Evolutionary conservation across 2,113 vertebrate genomes (phyloP), one percentile per base, ranked within the genome.

Genomic region (Oncorhynchus gorbuscha): DNA sequence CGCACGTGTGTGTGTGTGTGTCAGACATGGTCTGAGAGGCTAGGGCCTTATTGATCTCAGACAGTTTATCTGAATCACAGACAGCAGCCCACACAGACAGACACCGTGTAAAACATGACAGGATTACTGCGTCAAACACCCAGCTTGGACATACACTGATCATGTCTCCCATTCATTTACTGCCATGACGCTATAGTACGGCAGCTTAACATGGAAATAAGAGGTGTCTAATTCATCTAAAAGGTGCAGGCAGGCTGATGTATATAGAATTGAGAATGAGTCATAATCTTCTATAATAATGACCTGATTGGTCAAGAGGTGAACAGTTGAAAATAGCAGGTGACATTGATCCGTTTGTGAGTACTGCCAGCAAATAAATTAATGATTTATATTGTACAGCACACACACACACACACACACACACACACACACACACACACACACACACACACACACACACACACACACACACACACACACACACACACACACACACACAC

Each of bases 11-110:
- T 49, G 48, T 13, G 26, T 35, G 35, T 35, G 35, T 35, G 35
- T 35, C 35, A 35, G 35, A 35, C 35, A 35, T 35, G 35, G 64
- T 24, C 64, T 12, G 64, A 24, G 72, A 78, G 61, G 4, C 74
- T 24, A 26, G 59, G 51, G 35, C 75, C 59, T 12, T 83, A 91
- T 90, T 79, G 90, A 92, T 89, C 83, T 74, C 32, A 76, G 73
- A 71, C 78, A 79, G 88, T 87, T 89, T 88, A 87, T 88, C 82
- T 48, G 51, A 75, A 83, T 86, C 76, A 79, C 81, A 82, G 67
- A 69, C 35, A 35, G 35, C 35, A 35, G 35, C 35, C 35, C 35
- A 35, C 32, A 35, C 6, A 35, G 35, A 35, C 76, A 16, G 22
- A 69, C 67, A 16, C 76, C 69, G 76, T 76, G 39, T 75, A 75